Evolutionary conservation across 2,797 vertebrate species (phyloP).

Genomic region (Fringilla coelebs): DNA sequence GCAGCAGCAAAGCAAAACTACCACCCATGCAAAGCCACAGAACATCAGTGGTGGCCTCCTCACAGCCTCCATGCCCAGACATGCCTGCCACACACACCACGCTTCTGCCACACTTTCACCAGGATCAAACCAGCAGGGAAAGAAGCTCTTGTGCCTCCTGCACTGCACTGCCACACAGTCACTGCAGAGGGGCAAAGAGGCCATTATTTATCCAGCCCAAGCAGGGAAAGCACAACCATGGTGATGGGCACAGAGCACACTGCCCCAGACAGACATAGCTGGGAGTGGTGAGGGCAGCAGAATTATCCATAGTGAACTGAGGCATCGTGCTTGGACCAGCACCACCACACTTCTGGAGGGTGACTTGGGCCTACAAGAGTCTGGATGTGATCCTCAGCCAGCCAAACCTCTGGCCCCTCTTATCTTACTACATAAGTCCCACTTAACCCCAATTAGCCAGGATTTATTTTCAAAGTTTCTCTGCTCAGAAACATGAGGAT

Average conservation of each 20-base stretch:
- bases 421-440: neutral
- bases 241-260: neutral
- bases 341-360: neutral
- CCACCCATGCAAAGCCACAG: accelerated
- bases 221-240: neutral
- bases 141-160: neutral
- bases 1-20: neutral
- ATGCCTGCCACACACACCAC: neutral
- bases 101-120: neutral
- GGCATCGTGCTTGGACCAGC: neutral
- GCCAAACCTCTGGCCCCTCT: neutral
- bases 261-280: neutral
- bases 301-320: neutral
- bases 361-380: neutral
- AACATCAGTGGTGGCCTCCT: neutral
- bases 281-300: neutral
- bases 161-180: neutral
- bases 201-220: neutral
- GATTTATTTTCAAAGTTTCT: neutral
- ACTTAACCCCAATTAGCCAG: neutral
- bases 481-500: neutral
- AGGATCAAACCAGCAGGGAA: neutral
- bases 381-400: neutral
- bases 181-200: neutral
- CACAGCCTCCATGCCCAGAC: neutral